phyloP scores from a whole-genome alignment of 2,888 invertebrate species.

The Scaptomyza parva region DNA sequence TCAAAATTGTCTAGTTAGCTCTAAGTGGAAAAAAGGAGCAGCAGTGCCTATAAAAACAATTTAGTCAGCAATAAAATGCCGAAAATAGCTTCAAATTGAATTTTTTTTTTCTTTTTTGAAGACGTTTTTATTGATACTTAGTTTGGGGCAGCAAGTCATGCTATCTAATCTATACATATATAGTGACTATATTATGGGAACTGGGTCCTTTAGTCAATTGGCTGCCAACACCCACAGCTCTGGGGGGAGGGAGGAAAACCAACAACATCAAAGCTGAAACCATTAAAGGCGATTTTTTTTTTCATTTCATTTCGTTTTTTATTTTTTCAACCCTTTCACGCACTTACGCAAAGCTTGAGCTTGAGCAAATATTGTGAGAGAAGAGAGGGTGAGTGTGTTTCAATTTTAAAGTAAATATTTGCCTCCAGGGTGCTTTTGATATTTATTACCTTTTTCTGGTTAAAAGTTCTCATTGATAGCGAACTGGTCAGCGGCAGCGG shows the following conservation, averaged over 20 bases:
- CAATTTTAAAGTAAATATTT: constrained; percentile 82
- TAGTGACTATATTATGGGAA: constrained; percentile 9
- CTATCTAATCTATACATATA: constrained; percentile 3
- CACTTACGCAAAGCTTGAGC: constrained; percentile 73
- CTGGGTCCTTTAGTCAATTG: constrained; percentile 45
- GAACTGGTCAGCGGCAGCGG: constrained; percentile 63
- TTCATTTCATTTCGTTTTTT: not conserved
- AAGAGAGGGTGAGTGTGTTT: constrained; percentile 50
- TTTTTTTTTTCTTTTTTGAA: constrained; percentile 69
- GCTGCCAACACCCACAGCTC: constrained; percentile 61
- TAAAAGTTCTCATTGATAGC: constrained; percentile 32
- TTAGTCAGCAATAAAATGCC: constrained; percentile 77
- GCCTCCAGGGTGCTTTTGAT: constrained; percentile 82
- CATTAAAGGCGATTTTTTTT: constrained; percentile 62
- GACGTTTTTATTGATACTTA: constrained; percentile 63
- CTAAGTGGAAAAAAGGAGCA: constrained; percentile 6
- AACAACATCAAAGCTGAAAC: constrained; percentile 68
- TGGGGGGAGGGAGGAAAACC: too few species aligned
- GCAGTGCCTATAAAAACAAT: constrained; percentile 80
- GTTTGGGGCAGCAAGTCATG: constrained; percentile 15
- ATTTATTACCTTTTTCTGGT: constrained; percentile 78
- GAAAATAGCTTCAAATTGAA: constrained; percentile 73
- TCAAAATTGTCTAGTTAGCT: constrained; percentile 4
- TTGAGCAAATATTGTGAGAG: constrained; percentile 44
- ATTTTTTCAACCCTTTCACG: constrained; percentile 70